phyloP scores from a whole-genome alignment of 1,140 invertebrate species.

The Hirudo medicinalis region DNA sequence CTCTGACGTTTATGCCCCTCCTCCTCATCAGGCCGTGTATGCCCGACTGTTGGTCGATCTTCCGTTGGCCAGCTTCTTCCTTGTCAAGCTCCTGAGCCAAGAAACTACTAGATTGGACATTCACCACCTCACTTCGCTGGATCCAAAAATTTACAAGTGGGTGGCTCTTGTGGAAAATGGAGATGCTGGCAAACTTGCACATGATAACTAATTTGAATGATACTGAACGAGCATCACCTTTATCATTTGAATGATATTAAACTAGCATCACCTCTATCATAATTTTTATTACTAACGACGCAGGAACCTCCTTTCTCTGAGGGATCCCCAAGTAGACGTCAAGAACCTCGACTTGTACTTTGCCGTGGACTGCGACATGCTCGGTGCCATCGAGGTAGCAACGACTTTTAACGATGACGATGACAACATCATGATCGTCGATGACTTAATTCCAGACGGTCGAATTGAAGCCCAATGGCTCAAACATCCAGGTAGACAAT shows the following conservation, averaged over 20 bases:
- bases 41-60: conserved; percentile 86
- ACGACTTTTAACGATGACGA: not conserved
- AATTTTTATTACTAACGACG: conserved; percentile 15
- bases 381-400: not conserved
- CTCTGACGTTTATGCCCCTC: conserved; percentile 4
- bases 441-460: conserved; percentile 49
- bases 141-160: conserved; percentile 69
- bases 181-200: too few relatives aligned
- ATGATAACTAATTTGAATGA: too few relatives aligned
- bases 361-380: conserved; percentile 49
- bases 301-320: conserved; percentile 71
- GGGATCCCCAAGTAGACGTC: conserved; percentile 51
- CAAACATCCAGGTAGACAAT: conserved; percentile 74
- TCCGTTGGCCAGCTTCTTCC: conserved; percentile 53
- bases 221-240: too few relatives aligned
- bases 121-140: conserved; percentile 79
- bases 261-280: too few relatives aligned
- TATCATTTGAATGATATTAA: too few relatives aligned
- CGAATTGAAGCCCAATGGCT: conserved; percentile 76
- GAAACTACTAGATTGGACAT: conserved; percentile 68
- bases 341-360: conserved; percentile 65
- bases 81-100: conserved; percentile 67
- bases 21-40: conserved; percentile 62
- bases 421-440: not conserved
- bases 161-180: conserved; percentile 18